phyloP scores from a whole-genome alignment of 2,797 vertebrate species.

The Phataginus tricuspis region DNA sequence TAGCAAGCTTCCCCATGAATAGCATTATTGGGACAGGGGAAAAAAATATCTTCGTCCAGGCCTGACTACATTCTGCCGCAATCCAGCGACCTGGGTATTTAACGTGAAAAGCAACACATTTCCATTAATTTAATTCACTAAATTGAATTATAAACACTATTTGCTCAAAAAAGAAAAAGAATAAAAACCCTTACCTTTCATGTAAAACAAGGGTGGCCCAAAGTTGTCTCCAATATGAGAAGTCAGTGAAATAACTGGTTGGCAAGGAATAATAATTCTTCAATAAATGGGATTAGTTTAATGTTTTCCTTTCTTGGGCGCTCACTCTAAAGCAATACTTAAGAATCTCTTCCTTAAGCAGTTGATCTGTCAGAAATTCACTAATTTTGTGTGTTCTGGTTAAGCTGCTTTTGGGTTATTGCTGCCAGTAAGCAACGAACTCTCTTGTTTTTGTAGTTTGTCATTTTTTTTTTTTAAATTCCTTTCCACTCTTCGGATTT shows the following conservation, averaged over 20 bases:
- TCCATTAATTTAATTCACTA: not conserved
- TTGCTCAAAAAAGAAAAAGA: not conserved
- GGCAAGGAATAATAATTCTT: not conserved
- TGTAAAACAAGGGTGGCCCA: not conserved
- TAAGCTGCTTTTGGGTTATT: not conserved
- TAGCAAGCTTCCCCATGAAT: not conserved
- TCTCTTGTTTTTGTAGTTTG: not conserved
- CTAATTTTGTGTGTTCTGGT: not conserved
- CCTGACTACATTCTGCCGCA: not conserved
- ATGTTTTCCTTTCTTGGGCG: not conserved
- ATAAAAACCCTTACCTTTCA: not conserved
- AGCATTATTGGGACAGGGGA: not conserved
- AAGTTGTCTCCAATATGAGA: not conserved
- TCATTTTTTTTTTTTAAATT: not conserved
- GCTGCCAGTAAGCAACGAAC: not conserved
- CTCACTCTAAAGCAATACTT: not conserved
- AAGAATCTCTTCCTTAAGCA: not conserved
- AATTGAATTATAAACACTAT: not conserved
- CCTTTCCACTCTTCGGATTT: slow-evolving; percentile 38
- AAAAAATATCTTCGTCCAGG: not conserved
- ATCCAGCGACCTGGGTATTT: not conserved
- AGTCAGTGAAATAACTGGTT: not conserved
- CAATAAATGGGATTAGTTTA: not conserved
- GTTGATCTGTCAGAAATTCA: not conserved
- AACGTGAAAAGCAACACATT: not conserved